A percentile compares a stretch with the other conserved stretches of the same genome.
These are phyloP conservation scores for Pseudorhombus dupliciocellatus DNA, from an alignment of 2,113 vertebrate species.

Conservation along the genomic window DNA sequence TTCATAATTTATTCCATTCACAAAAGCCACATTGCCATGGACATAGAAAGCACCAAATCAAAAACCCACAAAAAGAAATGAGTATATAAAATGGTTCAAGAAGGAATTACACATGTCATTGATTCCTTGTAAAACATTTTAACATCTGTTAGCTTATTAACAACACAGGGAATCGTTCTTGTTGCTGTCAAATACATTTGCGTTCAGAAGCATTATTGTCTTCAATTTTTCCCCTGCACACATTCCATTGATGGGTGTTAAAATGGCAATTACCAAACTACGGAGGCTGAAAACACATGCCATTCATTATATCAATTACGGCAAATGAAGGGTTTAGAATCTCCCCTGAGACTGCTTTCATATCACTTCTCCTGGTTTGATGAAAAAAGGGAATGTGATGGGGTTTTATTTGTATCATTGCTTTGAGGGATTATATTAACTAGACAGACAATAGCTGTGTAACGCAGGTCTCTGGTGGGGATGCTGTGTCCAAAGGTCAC, in stretches of 20 bases:
- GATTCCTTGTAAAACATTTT: conserved; percentile 70
- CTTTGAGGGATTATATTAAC: conserved; percentile 47
- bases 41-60: conserved; percentile 34
- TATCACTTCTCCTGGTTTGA: conserved; percentile 67
- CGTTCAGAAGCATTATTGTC: conserved; percentile 71
- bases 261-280: conserved; percentile 78
- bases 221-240: conserved; percentile 76
- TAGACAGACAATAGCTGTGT: conserved; percentile 16
- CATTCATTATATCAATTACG: conserved; percentile 84
- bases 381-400: conserved; percentile 52
- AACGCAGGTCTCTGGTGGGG: conserved; percentile 23
- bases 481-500: conserved; percentile 27
- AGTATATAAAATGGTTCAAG: conserved; percentile 43
- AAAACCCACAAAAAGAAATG: conserved; percentile 39
- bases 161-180: conserved; percentile 62
- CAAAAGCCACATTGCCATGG: conserved; percentile 17
- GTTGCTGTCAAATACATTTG: conserved; percentile 71
- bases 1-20: background rate
- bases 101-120: conserved; percentile 73
- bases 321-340: conserved; percentile 78
- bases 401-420: conserved; percentile 52
- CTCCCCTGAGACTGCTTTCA: conserved; percentile 75
- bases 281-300: conserved; percentile 72
- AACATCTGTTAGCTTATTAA: conserved; percentile 74
- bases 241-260: conserved; percentile 79